These are phyloP conservation scores for Cetoscarus ocellatus DNA, from an alignment of 2,797 vertebrate species.

Conservation along the genomic window DNA sequence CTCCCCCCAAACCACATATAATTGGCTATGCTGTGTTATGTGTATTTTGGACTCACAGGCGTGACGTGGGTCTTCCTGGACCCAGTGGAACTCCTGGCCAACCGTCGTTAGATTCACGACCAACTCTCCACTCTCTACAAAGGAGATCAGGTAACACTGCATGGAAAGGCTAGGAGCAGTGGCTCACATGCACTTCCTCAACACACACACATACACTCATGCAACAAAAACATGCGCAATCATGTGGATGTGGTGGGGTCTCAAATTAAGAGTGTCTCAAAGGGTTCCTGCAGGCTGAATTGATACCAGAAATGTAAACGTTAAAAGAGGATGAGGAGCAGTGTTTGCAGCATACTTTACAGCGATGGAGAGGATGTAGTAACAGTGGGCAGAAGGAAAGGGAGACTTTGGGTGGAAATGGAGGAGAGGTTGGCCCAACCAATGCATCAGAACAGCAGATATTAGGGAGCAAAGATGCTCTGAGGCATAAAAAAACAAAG, in stretches of 20 bases:
- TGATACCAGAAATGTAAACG: constrained; percentile 52
- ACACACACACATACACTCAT: constrained; percentile 22
- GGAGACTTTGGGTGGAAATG: constrained; percentile 7
- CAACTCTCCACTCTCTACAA: constrained; percentile 86
- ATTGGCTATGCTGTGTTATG: constrained; percentile 75
- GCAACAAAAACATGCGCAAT: constrained; percentile 1
- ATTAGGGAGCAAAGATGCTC: not conserved
- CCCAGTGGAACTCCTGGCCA: constrained; percentile 80
- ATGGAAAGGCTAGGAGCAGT: constrained; percentile 44
- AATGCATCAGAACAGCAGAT: not conserved
- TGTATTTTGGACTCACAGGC: constrained; percentile 83
- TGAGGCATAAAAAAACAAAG: constrained; percentile 3
- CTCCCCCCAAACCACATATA: not conserved
- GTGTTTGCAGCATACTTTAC: constrained; percentile 63
- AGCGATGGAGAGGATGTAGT: constrained; percentile 7
- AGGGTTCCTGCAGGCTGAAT: not conserved
- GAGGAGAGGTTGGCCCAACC: constrained; percentile 13
- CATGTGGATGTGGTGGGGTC: constrained; percentile 36
- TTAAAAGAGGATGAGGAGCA: constrained; percentile 62
- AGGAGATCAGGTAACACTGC: constrained; percentile 86
- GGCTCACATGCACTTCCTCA: constrained; percentile 15
- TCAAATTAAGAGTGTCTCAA: not conserved
- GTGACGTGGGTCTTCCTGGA: constrained; percentile 84
- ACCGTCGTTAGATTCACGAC: constrained; percentile 65
- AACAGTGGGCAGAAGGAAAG: constrained; percentile 20